phyloP scores from a whole-genome alignment of 2,113 vertebrate species.

The Scytalopus superciliaris region DNA sequence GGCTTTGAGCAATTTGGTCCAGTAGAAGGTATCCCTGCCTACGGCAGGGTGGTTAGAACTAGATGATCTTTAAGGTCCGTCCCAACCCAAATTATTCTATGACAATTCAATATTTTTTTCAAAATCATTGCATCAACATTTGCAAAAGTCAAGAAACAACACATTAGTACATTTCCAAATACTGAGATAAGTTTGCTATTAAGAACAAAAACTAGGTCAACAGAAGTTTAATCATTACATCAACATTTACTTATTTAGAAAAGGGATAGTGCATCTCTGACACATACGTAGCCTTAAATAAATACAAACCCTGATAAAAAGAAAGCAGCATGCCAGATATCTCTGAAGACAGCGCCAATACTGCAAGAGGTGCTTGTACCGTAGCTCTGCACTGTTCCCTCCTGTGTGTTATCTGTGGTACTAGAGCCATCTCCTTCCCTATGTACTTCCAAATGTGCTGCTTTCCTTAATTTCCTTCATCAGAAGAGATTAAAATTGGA shows the following conservation, averaged over 20 bases:
- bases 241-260: conserved; percentile 48
- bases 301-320: conserved; percentile 99
- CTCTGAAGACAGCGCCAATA: conserved; percentile 92
- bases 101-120: not conserved
- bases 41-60: not conserved
- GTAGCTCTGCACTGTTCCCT: conserved; percentile 86
- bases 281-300: conserved; percentile 63
- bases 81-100: not conserved
- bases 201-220: not conserved
- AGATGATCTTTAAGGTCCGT: not conserved
- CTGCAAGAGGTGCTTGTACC: conserved; percentile 82
- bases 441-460: conserved; percentile 96
- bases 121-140: not conserved
- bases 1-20: not conserved
- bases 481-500: conserved; percentile 84
- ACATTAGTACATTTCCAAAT: not conserved
- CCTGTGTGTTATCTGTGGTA: conserved; percentile 97
- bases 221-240: conserved; percentile 35
- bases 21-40: not conserved
- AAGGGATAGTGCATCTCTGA: conserved; percentile 69
- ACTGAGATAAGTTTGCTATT: not conserved
- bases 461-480: conserved; percentile 99
- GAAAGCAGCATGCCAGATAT: conserved; percentile 95
- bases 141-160: not conserved
- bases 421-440: conserved; percentile 99